These are phyloP conservation scores for Acrocyrtus sp. DNA, from an alignment of 2,888 invertebrate species.

Conservation along the genomic window DNA sequence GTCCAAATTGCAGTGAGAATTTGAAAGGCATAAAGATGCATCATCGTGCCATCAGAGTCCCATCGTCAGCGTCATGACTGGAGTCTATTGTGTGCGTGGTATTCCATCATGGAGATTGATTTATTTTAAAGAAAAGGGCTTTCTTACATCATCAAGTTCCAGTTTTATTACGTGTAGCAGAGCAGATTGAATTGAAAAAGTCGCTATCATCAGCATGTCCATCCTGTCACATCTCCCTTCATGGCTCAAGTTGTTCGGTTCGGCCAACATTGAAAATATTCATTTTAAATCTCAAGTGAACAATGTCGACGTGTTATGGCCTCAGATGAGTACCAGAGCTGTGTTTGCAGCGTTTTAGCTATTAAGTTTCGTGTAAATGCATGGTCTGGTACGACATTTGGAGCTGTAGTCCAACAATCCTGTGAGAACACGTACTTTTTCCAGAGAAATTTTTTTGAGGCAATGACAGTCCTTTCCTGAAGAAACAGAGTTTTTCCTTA, in stretches of 20 bases:
- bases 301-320: conserved; percentile 58
- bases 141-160: conserved; percentile 22
- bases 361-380: conserved; percentile 88
- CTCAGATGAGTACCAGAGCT: conserved; percentile 95
- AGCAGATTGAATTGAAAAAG: not conserved
- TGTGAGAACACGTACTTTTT: too few species aligned
- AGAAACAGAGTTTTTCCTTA: too few species aligned
- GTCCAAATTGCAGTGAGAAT: not conserved
- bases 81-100: too few species aligned
- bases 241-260: conserved; percentile 25
- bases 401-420: conserved; percentile 55
- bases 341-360: conserved; percentile 85
- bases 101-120: conserved; percentile 24
- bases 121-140: not conserved
- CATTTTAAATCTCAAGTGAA: conserved; percentile 5
- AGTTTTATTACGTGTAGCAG: conserved; percentile 15
- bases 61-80: not conserved
- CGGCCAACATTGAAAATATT: conserved; percentile 37
- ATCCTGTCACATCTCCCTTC: conserved; percentile 11
- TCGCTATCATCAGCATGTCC: not conserved
- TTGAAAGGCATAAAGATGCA: not conserved
- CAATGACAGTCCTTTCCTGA: too few species aligned
- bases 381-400: conserved; percentile 99
- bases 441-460: too few species aligned
- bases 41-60: not conserved